These are phyloP conservation scores for Phyllotreta cruciferae DNA, from an alignment of 2,888 invertebrate genomes.

Conservation along the genomic window DNA sequence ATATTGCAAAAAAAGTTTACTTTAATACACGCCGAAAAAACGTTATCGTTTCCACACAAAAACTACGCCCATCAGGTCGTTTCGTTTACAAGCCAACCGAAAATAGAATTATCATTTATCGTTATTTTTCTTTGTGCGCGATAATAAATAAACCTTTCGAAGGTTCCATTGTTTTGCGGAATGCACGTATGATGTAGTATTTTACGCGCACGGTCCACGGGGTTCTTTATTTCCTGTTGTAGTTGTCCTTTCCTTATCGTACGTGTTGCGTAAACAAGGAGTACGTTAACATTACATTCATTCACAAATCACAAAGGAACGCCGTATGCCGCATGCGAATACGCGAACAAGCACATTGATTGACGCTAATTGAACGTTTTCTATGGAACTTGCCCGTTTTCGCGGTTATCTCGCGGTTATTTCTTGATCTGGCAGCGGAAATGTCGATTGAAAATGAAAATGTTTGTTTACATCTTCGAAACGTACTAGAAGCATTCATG, in stretches of 20 bases:
- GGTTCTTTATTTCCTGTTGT: slow-evolving; percentile 23
- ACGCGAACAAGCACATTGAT: slow-evolving; percentile 7
- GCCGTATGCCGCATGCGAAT: slow-evolving; percentile 18
- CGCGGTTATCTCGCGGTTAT: too few species aligned
- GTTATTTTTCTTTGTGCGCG: slow-evolving; percentile 20
- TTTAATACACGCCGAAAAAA: too few species aligned
- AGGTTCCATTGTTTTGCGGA: slow-evolving; percentile 25
- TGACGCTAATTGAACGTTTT: neutral
- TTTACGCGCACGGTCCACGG: slow-evolving; percentile 28
- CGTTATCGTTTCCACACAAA: slow-evolving; percentile 28
- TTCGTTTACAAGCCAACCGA: slow-evolving; percentile 18
- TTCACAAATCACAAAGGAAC: slow-evolving; percentile 22
- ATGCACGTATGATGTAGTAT: slow-evolving; percentile 12
- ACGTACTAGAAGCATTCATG: too few species aligned
- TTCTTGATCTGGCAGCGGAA: too few species aligned
- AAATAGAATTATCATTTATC: slow-evolving; percentile 10
- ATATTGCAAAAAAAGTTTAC: slow-evolving; percentile 8
- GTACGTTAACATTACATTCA: slow-evolving; percentile 13
- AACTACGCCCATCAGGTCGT: slow-evolving; percentile 26
- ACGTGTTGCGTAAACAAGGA: slow-evolving; percentile 27
- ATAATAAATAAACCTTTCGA: slow-evolving; percentile 19
- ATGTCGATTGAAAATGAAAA: too few species aligned
- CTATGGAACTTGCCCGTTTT: too few species aligned
- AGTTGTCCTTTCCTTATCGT: slow-evolving; percentile 21
- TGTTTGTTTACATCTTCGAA: too few species aligned